Conservation (phyloP, 1,140 invertebrate genomes). For the Caenorhabditis remanei region DNA sequence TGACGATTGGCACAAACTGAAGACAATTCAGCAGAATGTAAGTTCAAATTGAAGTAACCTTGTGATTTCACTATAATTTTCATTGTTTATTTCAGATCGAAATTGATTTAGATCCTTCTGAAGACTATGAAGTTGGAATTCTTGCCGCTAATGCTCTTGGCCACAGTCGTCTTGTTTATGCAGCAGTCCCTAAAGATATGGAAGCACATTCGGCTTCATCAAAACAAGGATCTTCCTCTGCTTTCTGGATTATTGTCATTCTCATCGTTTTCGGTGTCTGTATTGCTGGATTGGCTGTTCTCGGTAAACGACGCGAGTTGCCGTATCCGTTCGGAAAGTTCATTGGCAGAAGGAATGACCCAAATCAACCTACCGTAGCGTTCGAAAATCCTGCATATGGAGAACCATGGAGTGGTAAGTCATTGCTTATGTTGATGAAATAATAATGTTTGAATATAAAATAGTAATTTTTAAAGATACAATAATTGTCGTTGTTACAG, state of each 20-base stretch:
- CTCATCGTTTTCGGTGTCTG: constrained; percentile 24
- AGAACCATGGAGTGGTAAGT: constrained; percentile 22
- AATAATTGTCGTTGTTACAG: neutral
- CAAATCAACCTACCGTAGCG: constrained; percentile 47
- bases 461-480: too few relatives aligned
- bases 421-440: neutral
- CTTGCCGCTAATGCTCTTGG: constrained; percentile 62
- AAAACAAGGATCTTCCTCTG: neutral
- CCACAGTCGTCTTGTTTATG: constrained; percentile 40
- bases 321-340: constrained; percentile 59
- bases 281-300: constrained; percentile 38
- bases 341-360: constrained; percentile 51
- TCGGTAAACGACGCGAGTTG: constrained; percentile 46
- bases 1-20: constrained; percentile 40
- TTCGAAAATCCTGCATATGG: constrained; percentile 62
- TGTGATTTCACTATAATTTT: neutral
- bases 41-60: neutral
- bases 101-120: constrained; percentile 13
- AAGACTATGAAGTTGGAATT: constrained; percentile 57
- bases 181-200: neutral
- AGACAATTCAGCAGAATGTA: constrained; percentile 16
- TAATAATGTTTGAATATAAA: neutral
- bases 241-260: constrained; percentile 39
- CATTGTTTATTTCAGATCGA: constrained; percentile 1
- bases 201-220: neutral